These are phyloP conservation scores for Sebastiscus tertius DNA, from an alignment of 2,797 vertebrate species.

Conservation along the genomic window DNA sequence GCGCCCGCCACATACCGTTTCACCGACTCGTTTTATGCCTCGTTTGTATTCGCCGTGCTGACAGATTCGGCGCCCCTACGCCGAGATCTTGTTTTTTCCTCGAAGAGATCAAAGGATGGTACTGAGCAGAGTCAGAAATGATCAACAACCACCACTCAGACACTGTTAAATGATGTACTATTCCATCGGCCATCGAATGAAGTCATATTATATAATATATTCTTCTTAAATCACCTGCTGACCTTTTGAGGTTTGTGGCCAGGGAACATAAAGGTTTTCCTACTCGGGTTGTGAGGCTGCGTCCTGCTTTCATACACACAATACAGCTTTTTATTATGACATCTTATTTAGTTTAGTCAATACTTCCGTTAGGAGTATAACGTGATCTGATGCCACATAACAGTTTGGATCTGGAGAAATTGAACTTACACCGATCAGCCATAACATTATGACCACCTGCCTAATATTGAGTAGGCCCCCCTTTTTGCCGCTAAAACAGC, in stretches of 20 bases:
- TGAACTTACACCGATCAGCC: background rate
- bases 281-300: background rate
- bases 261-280: background rate
- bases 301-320: background rate
- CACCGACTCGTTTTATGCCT: conserved; percentile 6
- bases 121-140: background rate
- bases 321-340: background rate
- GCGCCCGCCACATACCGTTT: background rate
- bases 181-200: background rate
- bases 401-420: background rate
- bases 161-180: background rate
- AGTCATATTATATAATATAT: background rate
- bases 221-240: background rate
- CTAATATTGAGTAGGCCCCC: too few species aligned
- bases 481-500: too few species aligned
- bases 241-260: background rate
- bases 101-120: background rate
- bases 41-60: background rate
- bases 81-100: background rate
- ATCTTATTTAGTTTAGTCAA: background rate
- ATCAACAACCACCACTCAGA: background rate
- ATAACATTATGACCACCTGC: too few species aligned
- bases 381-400: background rate
- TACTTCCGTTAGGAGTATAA: background rate
- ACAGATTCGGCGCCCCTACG: background rate